These are phyloP conservation scores for Myxocyprinus asiaticus DNA, from an alignment of 2,113 vertebrate species.

Conservation along the genomic window DNA sequence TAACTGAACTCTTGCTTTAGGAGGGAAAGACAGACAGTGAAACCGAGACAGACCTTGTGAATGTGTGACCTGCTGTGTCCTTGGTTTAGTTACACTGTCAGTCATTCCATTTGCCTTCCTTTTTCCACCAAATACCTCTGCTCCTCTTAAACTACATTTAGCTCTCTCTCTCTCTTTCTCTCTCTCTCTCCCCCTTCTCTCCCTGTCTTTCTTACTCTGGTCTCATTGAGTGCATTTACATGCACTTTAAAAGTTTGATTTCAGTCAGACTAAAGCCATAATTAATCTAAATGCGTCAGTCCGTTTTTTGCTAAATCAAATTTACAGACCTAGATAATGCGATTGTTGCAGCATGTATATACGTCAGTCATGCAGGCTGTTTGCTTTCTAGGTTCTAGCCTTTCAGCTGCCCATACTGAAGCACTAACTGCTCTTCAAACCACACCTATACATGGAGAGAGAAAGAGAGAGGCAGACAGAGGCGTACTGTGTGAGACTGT, in stretches of 20 bases:
- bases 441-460: neutral
- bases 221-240: too few species aligned
- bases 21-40: neutral
- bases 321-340: too few species aligned
- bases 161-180: neutral
- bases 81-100: conserved; percentile 10
- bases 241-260: too few species aligned
- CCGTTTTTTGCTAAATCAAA: too few species aligned
- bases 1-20: neutral
- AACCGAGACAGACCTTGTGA: neutral
- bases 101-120: conserved; percentile 4
- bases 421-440: neutral
- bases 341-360: too few species aligned
- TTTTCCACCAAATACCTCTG: neutral
- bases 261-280: too few species aligned
- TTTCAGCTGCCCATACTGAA: neutral
- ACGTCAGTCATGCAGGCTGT: too few species aligned
- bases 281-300: too few species aligned
- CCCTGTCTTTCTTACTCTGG: too few species aligned
- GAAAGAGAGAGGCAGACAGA: neutral
- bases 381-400: neutral
- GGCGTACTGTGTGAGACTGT: neutral
- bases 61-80: neutral
- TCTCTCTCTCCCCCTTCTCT: too few species aligned
- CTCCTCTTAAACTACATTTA: conserved; percentile 15